Percentiles rank a stretch among this genome's conserved stretches.
Evolutionary conservation across 2,888 invertebrate genomes (phyloP).

Genomic region (Lithophane ornitopus): DNA sequence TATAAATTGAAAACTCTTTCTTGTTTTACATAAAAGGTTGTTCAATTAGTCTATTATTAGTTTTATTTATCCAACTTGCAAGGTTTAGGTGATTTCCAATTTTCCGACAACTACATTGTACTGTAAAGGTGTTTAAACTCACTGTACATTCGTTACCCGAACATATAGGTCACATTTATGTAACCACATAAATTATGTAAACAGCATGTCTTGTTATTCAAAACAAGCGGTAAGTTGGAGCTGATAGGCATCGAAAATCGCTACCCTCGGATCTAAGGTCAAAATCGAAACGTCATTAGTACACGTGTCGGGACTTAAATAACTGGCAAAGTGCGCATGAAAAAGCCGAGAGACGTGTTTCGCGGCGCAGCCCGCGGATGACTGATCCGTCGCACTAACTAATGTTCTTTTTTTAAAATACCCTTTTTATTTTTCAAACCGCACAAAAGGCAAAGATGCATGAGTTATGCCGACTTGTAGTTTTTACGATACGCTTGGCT

Average conservation of each 20-base stretch:
- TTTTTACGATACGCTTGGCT: conserved; percentile 87
- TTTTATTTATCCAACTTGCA: background rate
- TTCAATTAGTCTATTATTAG: conserved; percentile 16
- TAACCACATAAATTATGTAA: conserved; percentile 62
- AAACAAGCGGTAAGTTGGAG: conserved; percentile 58
- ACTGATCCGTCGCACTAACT: conserved; percentile 88
- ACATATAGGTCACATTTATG: conserved; percentile 59
- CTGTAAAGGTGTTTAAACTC: conserved; percentile 39
- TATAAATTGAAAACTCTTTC: conserved; percentile 8
- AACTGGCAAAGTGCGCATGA: conserved; percentile 78
- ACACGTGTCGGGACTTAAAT: conserved; percentile 74
- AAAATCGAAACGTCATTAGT: conserved; percentile 84
- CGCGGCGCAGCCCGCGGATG: conserved; percentile 84
- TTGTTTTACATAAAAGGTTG: conserved; percentile 10
- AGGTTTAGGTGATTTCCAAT: no score
- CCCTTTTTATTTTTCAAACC: conserved; percentile 84
- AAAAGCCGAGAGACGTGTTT: conserved; percentile 84
- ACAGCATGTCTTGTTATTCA: conserved; percentile 64
- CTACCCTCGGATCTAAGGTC: conserved; percentile 72
- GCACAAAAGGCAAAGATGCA: conserved; percentile 87
- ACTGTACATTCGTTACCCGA: conserved; percentile 23
- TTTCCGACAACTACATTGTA: background rate
- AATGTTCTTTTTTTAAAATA: conserved; percentile 86
- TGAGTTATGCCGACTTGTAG: conserved; percentile 89
- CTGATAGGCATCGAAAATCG: conserved; percentile 65